Evolutionary conservation across 2,888 invertebrate species (phyloP).

Genomic region (Rhyacophila evoluta): DNA sequence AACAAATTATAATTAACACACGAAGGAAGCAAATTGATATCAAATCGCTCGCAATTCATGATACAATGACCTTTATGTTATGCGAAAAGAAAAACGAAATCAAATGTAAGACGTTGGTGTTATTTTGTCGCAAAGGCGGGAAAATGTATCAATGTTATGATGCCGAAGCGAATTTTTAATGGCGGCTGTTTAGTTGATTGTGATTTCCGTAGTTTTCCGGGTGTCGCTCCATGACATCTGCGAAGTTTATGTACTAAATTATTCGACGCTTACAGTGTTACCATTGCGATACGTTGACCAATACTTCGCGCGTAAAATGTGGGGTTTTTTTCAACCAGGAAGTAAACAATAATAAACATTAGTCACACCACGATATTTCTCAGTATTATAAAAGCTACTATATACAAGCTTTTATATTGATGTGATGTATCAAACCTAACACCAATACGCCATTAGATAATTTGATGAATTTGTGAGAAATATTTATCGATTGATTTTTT

Average conservation of each 20-base stretch:
- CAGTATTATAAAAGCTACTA: too few relatives aligned
- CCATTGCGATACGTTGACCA: neutral
- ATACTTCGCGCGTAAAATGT: neutral
- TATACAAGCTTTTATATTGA: too few relatives aligned
- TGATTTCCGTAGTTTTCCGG: neutral
- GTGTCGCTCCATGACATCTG: constrained; percentile 15
- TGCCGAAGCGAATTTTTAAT: neutral
- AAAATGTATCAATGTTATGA: neutral
- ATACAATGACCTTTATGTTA: too few relatives aligned
- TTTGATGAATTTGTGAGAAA: too few relatives aligned
- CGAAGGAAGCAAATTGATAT: neutral
- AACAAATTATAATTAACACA: neutral
- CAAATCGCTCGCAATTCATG: neutral
- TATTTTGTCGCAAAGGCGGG: neutral
- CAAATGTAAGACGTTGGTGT: neutral
- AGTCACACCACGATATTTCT: too few relatives aligned
- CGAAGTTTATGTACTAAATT: neutral
- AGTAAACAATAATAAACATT: neutral
- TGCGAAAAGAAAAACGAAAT: too few relatives aligned
- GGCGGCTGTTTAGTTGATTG: too few relatives aligned
- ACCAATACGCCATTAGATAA: too few relatives aligned
- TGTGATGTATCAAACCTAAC: too few relatives aligned
- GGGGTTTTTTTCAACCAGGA: neutral
- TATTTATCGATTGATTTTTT: too few relatives aligned
- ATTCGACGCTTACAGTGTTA: neutral